Evolutionary conservation across 1,140 invertebrate genomes (phyloP), one percentile per base, ranked within the genome.

Genomic region (Meloidogyne chitwoodi): DNA sequence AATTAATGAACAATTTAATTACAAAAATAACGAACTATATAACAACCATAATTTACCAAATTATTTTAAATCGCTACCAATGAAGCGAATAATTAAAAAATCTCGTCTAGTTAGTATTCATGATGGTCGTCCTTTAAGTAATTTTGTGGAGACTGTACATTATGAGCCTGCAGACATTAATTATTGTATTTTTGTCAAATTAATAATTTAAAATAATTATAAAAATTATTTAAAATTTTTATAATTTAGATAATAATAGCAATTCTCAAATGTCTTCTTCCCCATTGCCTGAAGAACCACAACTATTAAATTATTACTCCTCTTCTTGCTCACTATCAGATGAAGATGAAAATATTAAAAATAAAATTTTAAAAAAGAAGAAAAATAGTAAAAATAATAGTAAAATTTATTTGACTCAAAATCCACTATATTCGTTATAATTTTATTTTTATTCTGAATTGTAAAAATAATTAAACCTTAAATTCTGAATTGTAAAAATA

Each of bases 61-160:
- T n/a, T n/a, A n/a, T 71, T n/a, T 26, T 27, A 29, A 29, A 31
- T 48, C 29, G 24, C n/a, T 48, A 73, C 48, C 81, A 44, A 64
- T 82, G 79, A 83, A 81, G 24, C 81, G 74, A 41, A 67, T 82
- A 3, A 80, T 67, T 22, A 27, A 80, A 56, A 86, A 85, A 68
- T 72, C 77, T 16, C 76, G 85, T 19, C 69, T 83, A 29, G 86
- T 87, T n/a, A 85, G 80, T 38, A 85, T 87, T 34, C 76, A 87
- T 70, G 86, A 87, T 68, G 85, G 84, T 26, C 78, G 86, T n/a
- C 85, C 85, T 10, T 76, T 87, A 8, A 76, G 77, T 48, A 77
- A 80, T n/a, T 86, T 81, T 67, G 77, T 76, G 12, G 84, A 87
- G 66, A 83, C 75, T 12, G 86, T 86, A 10, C 75, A 83, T 38